These are phyloP conservation scores for Amniataba percoides DNA, from an alignment of 2,797 vertebrate genomes.

Conservation along the genomic window DNA sequence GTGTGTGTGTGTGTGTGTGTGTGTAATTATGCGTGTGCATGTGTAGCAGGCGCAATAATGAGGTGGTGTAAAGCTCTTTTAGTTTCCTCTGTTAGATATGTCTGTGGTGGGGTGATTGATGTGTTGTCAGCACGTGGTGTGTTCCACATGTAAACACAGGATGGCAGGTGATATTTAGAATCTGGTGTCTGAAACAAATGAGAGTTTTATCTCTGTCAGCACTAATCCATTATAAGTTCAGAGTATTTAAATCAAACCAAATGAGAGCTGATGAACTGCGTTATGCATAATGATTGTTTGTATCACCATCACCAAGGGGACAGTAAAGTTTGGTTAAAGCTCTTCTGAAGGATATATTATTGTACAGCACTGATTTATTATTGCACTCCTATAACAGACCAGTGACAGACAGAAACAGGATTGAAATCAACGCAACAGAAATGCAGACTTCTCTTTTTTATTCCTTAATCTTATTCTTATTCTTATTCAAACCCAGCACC, in stretches of 20 bases:
- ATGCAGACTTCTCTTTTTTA: background rate
- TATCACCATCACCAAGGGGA: background rate
- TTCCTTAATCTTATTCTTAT: background rate
- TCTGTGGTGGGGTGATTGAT: too few species aligned
- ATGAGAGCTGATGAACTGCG: background rate
- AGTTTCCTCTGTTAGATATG: too few species aligned
- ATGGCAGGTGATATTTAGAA: too few species aligned
- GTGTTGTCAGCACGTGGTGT: too few species aligned
- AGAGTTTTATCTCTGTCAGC: slow-evolving; percentile 13
- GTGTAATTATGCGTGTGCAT: background rate
- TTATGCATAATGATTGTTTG: slow-evolving; percentile 15
- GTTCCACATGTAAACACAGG: too few species aligned
- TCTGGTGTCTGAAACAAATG: slow-evolving; percentile 26
- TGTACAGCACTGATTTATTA: background rate
- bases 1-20: background rate
- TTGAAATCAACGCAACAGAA: background rate
- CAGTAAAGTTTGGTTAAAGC: background rate
- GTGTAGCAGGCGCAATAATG: slow-evolving; percentile 17
- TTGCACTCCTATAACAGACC: background rate
- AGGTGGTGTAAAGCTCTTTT: slow-evolving; percentile 16
- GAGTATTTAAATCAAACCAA: slow-evolving; percentile 11
- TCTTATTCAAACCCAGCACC: too few species aligned
- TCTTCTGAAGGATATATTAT: background rate
- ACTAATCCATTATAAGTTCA: slow-evolving; percentile 16
- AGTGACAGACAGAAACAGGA: background rate